Conservation (phyloP, 2,113 vertebrate species). For the Rhinoderma darwinii region DNA sequence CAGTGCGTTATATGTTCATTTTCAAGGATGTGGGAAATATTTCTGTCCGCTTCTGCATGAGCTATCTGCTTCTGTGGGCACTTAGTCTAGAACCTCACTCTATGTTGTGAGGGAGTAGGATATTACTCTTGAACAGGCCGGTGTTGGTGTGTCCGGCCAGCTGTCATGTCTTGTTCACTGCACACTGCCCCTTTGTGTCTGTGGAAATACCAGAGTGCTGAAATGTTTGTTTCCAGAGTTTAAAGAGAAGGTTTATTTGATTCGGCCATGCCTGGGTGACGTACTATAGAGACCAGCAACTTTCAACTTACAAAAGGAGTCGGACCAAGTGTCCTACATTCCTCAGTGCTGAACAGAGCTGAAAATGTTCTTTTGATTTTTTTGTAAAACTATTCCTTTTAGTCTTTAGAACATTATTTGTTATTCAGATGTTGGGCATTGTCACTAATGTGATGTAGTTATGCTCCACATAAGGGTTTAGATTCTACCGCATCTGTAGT, state of each 20-base stretch:
- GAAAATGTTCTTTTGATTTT: too few species aligned
- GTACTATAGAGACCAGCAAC: not conserved
- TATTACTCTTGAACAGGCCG: conserved; percentile 72
- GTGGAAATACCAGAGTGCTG: conserved; percentile 29
- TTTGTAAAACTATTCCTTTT: not conserved
- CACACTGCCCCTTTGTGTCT: conserved; percentile 4
- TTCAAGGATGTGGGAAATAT: conserved; percentile 14
- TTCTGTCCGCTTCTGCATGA: conserved; percentile 26
- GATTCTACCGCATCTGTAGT: too few species aligned
- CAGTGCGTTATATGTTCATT: conserved; percentile 12
- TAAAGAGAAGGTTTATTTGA: conserved; percentile 1
- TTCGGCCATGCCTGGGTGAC: not conserved
- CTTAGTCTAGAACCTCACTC: not conserved
- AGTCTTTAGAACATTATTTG: too few species aligned
- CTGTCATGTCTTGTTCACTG: not conserved
- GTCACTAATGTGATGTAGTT: too few species aligned
- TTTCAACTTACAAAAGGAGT: not conserved
- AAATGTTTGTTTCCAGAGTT: conserved; percentile 37
- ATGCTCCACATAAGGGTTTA: not conserved
- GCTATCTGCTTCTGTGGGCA: conserved; percentile 28
- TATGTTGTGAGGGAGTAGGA: not conserved
- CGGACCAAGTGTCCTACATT: not conserved
- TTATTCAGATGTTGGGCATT: not conserved
- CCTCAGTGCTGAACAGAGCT: not conserved
- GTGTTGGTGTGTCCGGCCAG: conserved; percentile 62